These are phyloP conservation scores for Geopemphigus sp. DNA, from an alignment of 1,140 invertebrate genomes.

Conservation along the genomic window DNA sequence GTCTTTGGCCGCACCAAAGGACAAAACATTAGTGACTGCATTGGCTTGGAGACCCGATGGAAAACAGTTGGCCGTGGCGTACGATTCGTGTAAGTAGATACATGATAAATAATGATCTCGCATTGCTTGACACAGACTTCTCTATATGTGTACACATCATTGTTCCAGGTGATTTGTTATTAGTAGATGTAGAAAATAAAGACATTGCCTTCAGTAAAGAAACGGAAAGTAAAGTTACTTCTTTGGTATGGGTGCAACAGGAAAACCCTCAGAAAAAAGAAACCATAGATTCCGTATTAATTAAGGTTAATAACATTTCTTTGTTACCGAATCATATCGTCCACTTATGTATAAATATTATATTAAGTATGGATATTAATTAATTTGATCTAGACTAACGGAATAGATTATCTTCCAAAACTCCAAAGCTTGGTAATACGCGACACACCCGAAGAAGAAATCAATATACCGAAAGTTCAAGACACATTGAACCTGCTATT, in stretches of 20 bases:
- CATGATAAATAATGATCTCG: too few relatives aligned
- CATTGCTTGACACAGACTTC: background rate
- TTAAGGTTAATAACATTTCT: constrained; percentile 1
- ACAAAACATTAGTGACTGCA: constrained; percentile 65
- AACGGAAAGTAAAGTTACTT: constrained; percentile 10
- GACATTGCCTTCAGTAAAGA: constrained; percentile 67
- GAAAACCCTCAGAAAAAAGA: constrained; percentile 35
- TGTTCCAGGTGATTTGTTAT: constrained; percentile 60
- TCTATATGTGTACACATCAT: background rate
- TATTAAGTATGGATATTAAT: background rate
- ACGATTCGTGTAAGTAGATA: constrained; percentile 62
- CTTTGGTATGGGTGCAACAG: constrained; percentile 36
- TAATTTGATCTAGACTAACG: constrained; percentile 28
- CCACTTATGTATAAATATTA: too few relatives aligned
- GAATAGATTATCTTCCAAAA: constrained; percentile 44
- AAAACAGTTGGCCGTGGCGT: constrained; percentile 77
- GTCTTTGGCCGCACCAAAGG: constrained; percentile 71
- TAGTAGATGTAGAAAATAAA: constrained; percentile 86
- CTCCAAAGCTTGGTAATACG: constrained; percentile 12
- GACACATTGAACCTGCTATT: constrained; percentile 43
- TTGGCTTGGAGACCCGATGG: constrained; percentile 93
- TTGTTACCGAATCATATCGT: too few relatives aligned
- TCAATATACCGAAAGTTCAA: constrained; percentile 31
- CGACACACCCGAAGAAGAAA: constrained; percentile 39
- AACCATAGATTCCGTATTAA: constrained; percentile 33